A percentile compares a stretch with the other conserved stretches of the same genome.
Conservation (phyloP, 2,888 invertebrate species). For the Spatulosminthurus flaviceps region DNA sequence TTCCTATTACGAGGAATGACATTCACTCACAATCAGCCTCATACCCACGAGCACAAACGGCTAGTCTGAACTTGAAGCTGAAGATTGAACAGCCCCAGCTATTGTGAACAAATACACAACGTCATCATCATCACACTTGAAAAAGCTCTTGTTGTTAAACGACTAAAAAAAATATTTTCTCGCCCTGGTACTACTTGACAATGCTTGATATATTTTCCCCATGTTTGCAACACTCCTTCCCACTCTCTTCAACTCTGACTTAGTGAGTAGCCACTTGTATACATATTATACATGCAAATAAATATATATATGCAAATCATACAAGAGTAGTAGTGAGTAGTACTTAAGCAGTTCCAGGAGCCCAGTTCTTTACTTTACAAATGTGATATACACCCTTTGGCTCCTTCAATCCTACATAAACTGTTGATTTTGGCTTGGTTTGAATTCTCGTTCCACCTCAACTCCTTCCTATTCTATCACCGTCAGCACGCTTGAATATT, state of each 20-base stretch:
- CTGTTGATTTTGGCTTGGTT: constrained; percentile 13
- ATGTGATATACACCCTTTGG: neutral
- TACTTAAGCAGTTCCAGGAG: constrained; percentile 13
- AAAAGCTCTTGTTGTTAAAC: constrained; percentile 24
- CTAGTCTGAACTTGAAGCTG: neutral
- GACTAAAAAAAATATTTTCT: constrained; percentile 19
- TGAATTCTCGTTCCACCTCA: constrained; percentile 11
- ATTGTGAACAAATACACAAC: constrained; percentile 41
- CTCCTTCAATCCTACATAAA: neutral
- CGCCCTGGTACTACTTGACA: constrained; percentile 16
- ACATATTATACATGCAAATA: neutral
- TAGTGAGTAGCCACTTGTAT: neutral
- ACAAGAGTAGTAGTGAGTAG: neutral
- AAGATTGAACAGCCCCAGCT: constrained; percentile 8
- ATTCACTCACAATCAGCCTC: constrained; percentile 13
- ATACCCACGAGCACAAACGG: too few species aligned
- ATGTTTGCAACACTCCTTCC: constrained; percentile 11
- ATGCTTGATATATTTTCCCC: constrained; percentile 32
- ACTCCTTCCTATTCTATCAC: constrained; percentile 8
- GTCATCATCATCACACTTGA: constrained; percentile 44
- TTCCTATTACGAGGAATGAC: constrained; percentile 39
- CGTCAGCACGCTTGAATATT: neutral
- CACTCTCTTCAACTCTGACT: constrained; percentile 18
- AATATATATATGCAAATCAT: too few species aligned
- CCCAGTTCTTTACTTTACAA: neutral